Conservation (phyloP, 2,888 invertebrate genomes). For the Parnassius orleans region DNA sequence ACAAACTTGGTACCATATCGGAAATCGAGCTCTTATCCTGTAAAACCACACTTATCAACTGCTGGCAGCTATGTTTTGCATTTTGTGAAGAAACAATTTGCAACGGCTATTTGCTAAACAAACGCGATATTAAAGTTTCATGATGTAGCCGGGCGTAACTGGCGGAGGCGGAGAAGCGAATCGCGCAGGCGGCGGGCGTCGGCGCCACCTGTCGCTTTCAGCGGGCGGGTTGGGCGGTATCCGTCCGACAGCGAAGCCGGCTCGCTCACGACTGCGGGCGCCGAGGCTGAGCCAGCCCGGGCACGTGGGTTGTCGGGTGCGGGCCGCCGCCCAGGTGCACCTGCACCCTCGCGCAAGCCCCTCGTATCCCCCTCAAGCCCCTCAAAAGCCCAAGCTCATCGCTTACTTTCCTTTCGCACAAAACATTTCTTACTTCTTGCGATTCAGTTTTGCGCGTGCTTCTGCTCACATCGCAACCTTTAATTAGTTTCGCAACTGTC, state of each 20-base stretch:
- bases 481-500: constrained; percentile 10
- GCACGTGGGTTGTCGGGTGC: constrained; percentile 65
- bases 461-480: constrained; percentile 6
- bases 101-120: constrained; percentile 54
- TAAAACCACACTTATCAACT: constrained; percentile 42
- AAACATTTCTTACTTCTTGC: constrained; percentile 30
- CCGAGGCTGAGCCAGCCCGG: constrained; percentile 49
- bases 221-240: constrained; percentile 40
- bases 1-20: constrained; percentile 26
- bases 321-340: constrained; percentile 75
- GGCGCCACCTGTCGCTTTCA: constrained; percentile 46
- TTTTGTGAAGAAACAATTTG: constrained; percentile 37
- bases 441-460: constrained; percentile 30
- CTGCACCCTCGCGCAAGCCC: constrained; percentile 48
- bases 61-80: constrained; percentile 39
- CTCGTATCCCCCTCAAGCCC: constrained; percentile 15
- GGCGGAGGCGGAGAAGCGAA: constrained; percentile 45
- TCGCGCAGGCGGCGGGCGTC: constrained; percentile 69
- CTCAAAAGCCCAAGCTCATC: constrained; percentile 31
- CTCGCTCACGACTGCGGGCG: constrained; percentile 61
- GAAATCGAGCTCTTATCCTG: constrained; percentile 18
- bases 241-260: constrained; percentile 43
- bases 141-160: constrained; percentile 50
- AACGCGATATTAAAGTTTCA: constrained; percentile 60
- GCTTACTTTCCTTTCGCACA: constrained; percentile 30